Evolutionary conservation across 2,888 invertebrate species (phyloP).

Genomic region (Mesopsocus fuscifrons): DNA sequence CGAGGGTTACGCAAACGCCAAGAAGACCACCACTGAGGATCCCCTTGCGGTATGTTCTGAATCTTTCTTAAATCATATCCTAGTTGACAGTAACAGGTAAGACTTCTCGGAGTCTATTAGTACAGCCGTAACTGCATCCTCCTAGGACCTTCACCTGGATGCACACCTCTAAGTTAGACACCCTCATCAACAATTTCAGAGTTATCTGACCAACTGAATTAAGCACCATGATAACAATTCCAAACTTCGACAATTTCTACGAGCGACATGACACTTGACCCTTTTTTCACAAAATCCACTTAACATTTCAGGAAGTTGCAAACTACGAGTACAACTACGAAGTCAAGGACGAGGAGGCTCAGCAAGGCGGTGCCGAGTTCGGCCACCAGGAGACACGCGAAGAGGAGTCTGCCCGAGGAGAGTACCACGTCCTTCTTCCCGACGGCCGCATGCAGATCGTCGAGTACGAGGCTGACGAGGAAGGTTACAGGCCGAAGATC

Average conservation of each 20-base stretch:
- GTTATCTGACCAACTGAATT: too few relatives aligned
- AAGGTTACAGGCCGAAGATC: conserved; percentile 41
- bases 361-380: conserved; percentile 31
- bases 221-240: too few relatives aligned
- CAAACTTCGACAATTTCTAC: too few relatives aligned
- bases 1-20: not conserved
- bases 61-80: too few relatives aligned
- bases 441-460: conserved; percentile 44
- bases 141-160: too few relatives aligned
- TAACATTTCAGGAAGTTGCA: conserved; percentile 30
- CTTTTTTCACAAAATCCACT: too few relatives aligned
- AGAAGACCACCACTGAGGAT: conserved; percentile 1
- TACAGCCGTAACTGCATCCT: too few relatives aligned
- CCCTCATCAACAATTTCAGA: too few relatives aligned
- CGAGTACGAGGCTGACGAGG: conserved; percentile 40
- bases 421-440: conserved; percentile 41
- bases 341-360: conserved; percentile 34
- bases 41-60: conserved; percentile 6
- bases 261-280: too few relatives aligned
- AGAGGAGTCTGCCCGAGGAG: conserved; percentile 40
- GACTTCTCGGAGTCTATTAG: too few relatives aligned
- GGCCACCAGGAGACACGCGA: conserved; percentile 44
- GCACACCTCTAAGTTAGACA: too few relatives aligned
- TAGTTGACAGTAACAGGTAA: too few relatives aligned
- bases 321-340: conserved; percentile 45